These are phyloP conservation scores for Anastatus disparis DNA, from an alignment of 1,140 invertebrate species.

Conservation along the genomic window DNA sequence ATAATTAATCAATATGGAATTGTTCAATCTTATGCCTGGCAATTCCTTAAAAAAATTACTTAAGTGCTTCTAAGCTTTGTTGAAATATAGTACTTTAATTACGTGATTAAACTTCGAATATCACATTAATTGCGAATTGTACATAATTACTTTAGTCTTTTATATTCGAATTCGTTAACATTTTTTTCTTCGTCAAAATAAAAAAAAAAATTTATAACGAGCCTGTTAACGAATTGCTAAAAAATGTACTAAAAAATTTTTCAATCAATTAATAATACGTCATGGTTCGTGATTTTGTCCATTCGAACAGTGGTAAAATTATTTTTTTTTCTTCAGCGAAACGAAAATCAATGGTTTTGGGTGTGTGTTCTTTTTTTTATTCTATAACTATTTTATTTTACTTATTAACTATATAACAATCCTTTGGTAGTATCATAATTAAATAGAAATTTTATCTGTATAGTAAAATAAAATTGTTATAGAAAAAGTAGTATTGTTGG, in stretches of 20 bases:
- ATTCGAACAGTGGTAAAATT: conserved; percentile 1
- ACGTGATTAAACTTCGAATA: conserved; percentile 6
- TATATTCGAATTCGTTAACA: conserved; percentile 1
- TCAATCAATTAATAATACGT: conserved; percentile 3
- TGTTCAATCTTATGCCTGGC: conserved; percentile 1
- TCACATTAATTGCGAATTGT: conserved; percentile 31
- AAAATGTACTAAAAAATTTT: not conserved
- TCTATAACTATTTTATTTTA: conserved; percentile 13
- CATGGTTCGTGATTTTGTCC: conserved; percentile 32
- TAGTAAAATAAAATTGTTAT: conserved; percentile 4
- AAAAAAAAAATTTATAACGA: conserved; percentile 17
- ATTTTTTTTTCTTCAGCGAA: not conserved
- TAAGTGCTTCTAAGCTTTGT: conserved; percentile 9
- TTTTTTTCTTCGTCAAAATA: not conserved
- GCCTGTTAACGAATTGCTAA: conserved; percentile 8
- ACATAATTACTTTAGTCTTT: conserved; percentile 24
- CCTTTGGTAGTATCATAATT: not conserved
- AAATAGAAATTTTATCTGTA: not conserved
- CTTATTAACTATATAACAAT: not conserved
- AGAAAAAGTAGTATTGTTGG: conserved; percentile 35
- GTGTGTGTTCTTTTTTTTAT: conserved; percentile 19
- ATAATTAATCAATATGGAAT: conserved; percentile 17
- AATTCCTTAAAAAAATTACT: conserved; percentile 17
- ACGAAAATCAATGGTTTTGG: conserved; percentile 29
- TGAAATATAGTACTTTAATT: conserved; percentile 13